Conservation (phyloP, 2,888 invertebrate genomes). For the Gryllus longicercus region DNA sequence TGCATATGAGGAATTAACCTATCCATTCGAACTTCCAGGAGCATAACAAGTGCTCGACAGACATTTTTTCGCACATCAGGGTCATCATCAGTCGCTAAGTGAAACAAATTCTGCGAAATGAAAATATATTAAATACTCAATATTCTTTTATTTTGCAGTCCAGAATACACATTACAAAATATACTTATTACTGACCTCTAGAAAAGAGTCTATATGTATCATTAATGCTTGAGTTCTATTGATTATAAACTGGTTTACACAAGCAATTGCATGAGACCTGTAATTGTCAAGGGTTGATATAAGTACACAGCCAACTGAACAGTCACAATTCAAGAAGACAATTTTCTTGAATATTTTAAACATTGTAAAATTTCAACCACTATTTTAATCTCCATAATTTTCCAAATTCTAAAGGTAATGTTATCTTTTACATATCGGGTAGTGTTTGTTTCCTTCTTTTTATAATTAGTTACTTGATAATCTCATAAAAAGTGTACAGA, state of each 20-base stretch:
- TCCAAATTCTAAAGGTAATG: too few species aligned
- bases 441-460: too few species aligned
- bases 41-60: slow-evolving; percentile 92
- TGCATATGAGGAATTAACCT: slow-evolving; percentile 91
- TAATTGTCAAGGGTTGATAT: slow-evolving; percentile 19
- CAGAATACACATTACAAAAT: background rate
- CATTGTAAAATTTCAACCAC: too few species aligned
- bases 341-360: background rate
- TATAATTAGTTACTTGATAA: too few species aligned
- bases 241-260: slow-evolving; percentile 97
- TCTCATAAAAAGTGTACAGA: background rate
- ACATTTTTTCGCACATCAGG: slow-evolving; percentile 97
- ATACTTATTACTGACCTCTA: slow-evolving; percentile 58
- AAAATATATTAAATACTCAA: background rate
- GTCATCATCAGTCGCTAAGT: slow-evolving; percentile 92
- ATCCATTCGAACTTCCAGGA: slow-evolving; percentile 93
- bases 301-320: background rate
- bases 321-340: background rate
- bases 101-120: slow-evolving; percentile 73
- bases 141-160: background rate
- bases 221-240: slow-evolving; percentile 90
- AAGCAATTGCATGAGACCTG: slow-evolving; percentile 92
- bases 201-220: slow-evolving; percentile 89
- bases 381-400: too few species aligned
- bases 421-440: too few species aligned